phyloP scores from a whole-genome alignment of 2,888 invertebrate species.

The Phyllotreta striolata region DNA sequence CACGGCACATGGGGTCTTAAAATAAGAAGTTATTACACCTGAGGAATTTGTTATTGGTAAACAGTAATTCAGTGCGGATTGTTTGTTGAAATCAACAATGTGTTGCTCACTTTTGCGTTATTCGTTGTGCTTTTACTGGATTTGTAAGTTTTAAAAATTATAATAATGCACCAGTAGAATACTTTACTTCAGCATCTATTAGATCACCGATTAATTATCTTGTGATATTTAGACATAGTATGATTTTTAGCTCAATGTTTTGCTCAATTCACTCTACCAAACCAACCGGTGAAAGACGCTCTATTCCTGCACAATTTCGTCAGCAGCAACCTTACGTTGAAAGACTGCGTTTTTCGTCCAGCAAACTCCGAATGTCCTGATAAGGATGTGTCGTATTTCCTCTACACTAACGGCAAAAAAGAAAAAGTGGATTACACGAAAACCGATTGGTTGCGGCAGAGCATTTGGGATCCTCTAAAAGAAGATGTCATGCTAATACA shows the following conservation, averaged over 20 bases:
- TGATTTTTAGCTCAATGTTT: constrained; percentile 30
- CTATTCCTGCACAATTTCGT: constrained; percentile 68
- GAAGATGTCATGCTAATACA: constrained; percentile 77
- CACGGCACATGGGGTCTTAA: constrained; percentile 32
- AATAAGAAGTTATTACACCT: constrained; percentile 32
- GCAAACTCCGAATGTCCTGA: constrained; percentile 75
- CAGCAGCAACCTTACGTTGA: constrained; percentile 68
- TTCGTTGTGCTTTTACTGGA: constrained; percentile 19
- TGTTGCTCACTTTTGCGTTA: constrained; percentile 8
- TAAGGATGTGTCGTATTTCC: constrained; percentile 69
- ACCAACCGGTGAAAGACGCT: constrained; percentile 69
- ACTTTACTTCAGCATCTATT: too few species aligned
- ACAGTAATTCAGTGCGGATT: constrained; percentile 21
- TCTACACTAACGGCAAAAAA: constrained; percentile 69
- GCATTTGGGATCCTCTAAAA: constrained; percentile 73
- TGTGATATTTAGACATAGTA: too few species aligned
- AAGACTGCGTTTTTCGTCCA: constrained; percentile 70
- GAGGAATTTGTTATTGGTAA: constrained; percentile 34
- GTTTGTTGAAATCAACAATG: constrained; percentile 26
- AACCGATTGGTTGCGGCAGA: constrained; percentile 78
- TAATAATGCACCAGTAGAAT: too few species aligned
- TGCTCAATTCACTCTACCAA: constrained; percentile 46
- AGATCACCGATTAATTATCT: too few species aligned
- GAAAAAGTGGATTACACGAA: constrained; percentile 65
- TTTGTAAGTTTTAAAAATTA: too few species aligned